A percentile compares a stretch with the other conserved stretches of the same genome.
Evolutionary conservation across 2,888 invertebrate genomes (phyloP).

Genomic region (Chirona hameri): DNA sequence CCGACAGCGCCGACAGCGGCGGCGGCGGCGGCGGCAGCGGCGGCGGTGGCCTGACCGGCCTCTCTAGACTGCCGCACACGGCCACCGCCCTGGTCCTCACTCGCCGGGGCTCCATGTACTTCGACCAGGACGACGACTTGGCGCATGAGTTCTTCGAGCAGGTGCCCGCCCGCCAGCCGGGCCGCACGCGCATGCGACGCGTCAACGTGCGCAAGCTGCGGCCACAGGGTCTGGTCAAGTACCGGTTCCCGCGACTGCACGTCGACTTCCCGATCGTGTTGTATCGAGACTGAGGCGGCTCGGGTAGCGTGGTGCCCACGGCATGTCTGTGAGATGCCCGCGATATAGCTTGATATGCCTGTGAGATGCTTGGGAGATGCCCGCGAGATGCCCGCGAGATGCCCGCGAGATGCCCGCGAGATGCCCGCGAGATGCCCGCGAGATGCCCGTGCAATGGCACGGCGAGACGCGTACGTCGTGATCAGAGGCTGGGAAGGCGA

Average conservation of each 20-base stretch:
- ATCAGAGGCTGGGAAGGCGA: too few species aligned
- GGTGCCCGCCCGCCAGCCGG: slow-evolving; percentile 44
- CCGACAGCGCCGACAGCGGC: too few species aligned
- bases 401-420: too few species aligned
- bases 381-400: too few species aligned
- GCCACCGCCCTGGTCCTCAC: slow-evolving; percentile 4
- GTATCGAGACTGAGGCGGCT: slow-evolving; percentile 43
- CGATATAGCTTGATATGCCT: too few species aligned
- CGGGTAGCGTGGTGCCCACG: too few species aligned
- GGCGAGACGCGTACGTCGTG: too few species aligned
- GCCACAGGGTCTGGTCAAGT: slow-evolving; percentile 48
- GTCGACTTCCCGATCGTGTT: slow-evolving; percentile 50
- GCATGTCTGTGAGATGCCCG: too few species aligned
- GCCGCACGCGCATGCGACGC: slow-evolving; percentile 33
- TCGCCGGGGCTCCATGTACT: slow-evolving; percentile 51
- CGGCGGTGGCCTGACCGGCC: too few species aligned
- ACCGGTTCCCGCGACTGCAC: slow-evolving; percentile 48
- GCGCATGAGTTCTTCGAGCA: slow-evolving; percentile 57
- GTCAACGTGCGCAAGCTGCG: neutral
- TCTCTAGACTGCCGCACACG: neutral
- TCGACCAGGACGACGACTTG: slow-evolving; percentile 56
- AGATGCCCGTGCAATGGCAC: too few species aligned
- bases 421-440: too few species aligned
- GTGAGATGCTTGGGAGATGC: too few species aligned
- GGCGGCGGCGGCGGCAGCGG: neutral